phyloP scores from a whole-genome alignment of 2,888 invertebrate genomes.

The Molorchus minor region DNA sequence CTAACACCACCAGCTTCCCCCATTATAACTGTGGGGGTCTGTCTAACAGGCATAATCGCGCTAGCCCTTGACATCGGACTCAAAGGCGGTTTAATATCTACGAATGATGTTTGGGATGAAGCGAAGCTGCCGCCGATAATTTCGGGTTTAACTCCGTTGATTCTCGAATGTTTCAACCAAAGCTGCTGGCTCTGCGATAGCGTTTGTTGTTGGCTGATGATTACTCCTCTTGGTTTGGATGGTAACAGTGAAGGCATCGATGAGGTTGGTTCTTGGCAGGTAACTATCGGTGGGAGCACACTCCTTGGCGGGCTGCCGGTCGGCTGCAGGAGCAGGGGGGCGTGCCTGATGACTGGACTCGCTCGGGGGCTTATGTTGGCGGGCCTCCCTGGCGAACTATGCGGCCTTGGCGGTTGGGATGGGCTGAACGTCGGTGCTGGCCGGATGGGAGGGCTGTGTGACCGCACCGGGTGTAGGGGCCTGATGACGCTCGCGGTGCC shows the following conservation, averaged over 20 bases:
- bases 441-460: conserved; percentile 59
- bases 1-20: conserved; percentile 89
- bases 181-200: conserved; percentile 53
- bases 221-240: conserved; percentile 52
- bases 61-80: conserved; percentile 45
- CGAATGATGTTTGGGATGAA: conserved; percentile 48
- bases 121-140: conserved; percentile 73
- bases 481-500: conserved; percentile 58
- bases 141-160: conserved; percentile 82
- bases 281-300: conserved; percentile 36
- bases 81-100: conserved; percentile 51
- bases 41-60: conserved; percentile 64
- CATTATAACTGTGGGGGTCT: conserved; percentile 89
- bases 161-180: conserved; percentile 67
- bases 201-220: conserved; percentile 56
- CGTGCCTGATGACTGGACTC: conserved; percentile 59
- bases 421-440: conserved; percentile 58
- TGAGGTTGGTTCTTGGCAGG: conserved; percentile 48
- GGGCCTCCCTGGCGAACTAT: conserved; percentile 61
- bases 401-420: conserved; percentile 59
- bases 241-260: conserved; percentile 35
- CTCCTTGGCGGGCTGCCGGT: conserved; percentile 48
- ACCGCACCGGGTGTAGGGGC: conserved; percentile 54
- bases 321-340: conserved; percentile 56
- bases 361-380: conserved; percentile 57